A percentile compares a stretch with the other conserved stretches of the same genome.
Conservation (phyloP, 2,113 vertebrate species). For the Merops nubicus region DNA sequence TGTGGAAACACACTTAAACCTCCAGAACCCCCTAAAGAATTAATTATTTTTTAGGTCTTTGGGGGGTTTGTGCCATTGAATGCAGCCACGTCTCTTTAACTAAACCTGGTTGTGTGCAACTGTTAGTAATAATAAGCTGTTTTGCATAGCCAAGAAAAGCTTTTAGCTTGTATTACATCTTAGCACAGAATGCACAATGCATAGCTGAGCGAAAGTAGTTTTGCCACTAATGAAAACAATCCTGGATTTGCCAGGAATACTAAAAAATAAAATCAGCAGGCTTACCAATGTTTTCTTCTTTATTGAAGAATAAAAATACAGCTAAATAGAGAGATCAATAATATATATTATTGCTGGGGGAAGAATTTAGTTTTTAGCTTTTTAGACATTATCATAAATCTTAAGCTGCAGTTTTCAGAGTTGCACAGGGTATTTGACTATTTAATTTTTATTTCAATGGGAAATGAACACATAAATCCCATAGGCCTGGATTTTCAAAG, state of each 20-base stretch:
- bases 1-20: neutral
- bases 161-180: neutral
- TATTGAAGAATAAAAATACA: neutral
- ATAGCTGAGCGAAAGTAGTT: neutral
- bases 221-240: neutral
- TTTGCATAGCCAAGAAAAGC: neutral
- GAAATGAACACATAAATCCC: neutral
- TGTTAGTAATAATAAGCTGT: neutral
- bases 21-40: neutral
- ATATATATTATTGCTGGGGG: neutral
- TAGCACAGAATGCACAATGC: neutral
- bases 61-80: neutral
- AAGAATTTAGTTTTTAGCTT: neutral
- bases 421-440: neutral
- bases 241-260: neutral
- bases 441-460: neutral
- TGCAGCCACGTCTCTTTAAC: neutral
- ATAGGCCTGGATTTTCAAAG: neutral
- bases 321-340: neutral
- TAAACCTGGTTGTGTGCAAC: neutral
- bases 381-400: neutral
- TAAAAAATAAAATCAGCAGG: neutral
- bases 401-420: neutral
- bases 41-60: constrained; percentile 25
- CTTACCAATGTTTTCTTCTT: neutral